Evolutionary conservation across 2,888 invertebrate species (phyloP).

Genomic region (Hydrotaea diabolus): DNA sequence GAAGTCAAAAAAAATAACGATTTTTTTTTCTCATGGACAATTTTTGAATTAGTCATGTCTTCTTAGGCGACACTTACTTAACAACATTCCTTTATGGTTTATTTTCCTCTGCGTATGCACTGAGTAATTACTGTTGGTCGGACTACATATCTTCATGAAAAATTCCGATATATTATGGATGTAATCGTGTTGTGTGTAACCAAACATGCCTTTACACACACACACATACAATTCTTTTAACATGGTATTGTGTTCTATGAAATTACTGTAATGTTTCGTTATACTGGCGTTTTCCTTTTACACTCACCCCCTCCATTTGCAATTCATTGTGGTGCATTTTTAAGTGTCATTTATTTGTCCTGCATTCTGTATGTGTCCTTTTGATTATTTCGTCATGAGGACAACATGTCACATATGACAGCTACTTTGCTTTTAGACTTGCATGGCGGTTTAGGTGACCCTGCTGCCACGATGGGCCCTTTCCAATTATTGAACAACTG

Average conservation of each 20-base stretch:
- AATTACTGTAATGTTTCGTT: slow-evolving; percentile 31
- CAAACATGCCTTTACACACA: slow-evolving; percentile 62
- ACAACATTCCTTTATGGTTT: slow-evolving; percentile 59
- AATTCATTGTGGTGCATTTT: slow-evolving; percentile 19
- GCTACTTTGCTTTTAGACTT: slow-evolving; percentile 16
- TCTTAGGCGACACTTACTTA: slow-evolving; percentile 14
- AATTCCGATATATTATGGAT: slow-evolving; percentile 54
- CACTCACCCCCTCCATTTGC: slow-evolving; percentile 57
- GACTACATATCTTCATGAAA: slow-evolving; percentile 17
- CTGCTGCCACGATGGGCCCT: not conserved
- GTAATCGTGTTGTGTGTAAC: slow-evolving; percentile 50
- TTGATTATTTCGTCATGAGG: slow-evolving; percentile 59
- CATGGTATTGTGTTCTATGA: slow-evolving; percentile 20
- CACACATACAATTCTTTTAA: slow-evolving; percentile 13
- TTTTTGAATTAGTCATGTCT: slow-evolving; percentile 12
- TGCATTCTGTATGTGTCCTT: slow-evolving; percentile 32
- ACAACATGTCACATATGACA: slow-evolving; percentile 63
- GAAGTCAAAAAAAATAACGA: slow-evolving; percentile 55
- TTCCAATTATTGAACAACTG: slow-evolving; percentile 3
- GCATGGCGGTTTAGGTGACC: not conserved
- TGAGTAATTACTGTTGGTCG: slow-evolving; percentile 49
- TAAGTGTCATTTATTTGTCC: slow-evolving; percentile 60
- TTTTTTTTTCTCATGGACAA: slow-evolving; percentile 15
- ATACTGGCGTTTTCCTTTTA: slow-evolving; percentile 16
- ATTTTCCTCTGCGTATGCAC: not conserved